phyloP scores from a whole-genome alignment of 2,888 invertebrate species.

The Sarcophaga subvicina region DNA sequence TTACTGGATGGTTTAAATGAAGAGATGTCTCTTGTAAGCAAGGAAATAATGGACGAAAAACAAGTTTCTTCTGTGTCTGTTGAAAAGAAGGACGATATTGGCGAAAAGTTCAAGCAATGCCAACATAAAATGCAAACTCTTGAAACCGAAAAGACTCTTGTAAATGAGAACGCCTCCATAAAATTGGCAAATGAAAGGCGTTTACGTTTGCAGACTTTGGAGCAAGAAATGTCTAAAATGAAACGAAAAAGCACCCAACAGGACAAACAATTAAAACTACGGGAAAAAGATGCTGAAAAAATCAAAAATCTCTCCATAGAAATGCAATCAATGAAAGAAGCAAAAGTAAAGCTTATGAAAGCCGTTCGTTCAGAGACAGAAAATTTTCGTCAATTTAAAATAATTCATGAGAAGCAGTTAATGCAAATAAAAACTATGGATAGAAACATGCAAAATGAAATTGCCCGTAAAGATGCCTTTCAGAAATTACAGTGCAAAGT shows the following conservation, averaged over 20 bases:
- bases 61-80: constrained; percentile 69
- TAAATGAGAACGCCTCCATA: constrained; percentile 84
- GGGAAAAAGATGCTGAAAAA: too few species aligned
- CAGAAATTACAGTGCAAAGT: too few species aligned
- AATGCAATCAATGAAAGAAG: constrained; percentile 89
- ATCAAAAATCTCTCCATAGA: constrained; percentile 88
- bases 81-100: constrained; percentile 80
- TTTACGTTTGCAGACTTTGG: too few species aligned
- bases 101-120: constrained; percentile 85
- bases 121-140: constrained; percentile 87
- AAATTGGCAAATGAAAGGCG: too few species aligned
- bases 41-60: constrained; percentile 74
- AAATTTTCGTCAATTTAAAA: constrained; percentile 91
- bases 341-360: constrained; percentile 90
- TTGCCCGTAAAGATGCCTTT: too few species aligned
- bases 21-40: too few species aligned
- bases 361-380: constrained; percentile 93
- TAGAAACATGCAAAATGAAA: too few species aligned
- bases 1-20: too few species aligned
- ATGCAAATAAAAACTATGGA: too few species aligned
- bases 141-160: constrained; percentile 88
- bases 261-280: too few species aligned
- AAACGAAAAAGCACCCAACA: too few species aligned
- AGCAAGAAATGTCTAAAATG: too few species aligned
- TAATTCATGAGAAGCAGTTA: constrained; percentile 89